These are phyloP conservation scores for Erinaceus europaeus DNA, from an alignment of 2,113 vertebrate genomes.

Conservation along the genomic window DNA sequence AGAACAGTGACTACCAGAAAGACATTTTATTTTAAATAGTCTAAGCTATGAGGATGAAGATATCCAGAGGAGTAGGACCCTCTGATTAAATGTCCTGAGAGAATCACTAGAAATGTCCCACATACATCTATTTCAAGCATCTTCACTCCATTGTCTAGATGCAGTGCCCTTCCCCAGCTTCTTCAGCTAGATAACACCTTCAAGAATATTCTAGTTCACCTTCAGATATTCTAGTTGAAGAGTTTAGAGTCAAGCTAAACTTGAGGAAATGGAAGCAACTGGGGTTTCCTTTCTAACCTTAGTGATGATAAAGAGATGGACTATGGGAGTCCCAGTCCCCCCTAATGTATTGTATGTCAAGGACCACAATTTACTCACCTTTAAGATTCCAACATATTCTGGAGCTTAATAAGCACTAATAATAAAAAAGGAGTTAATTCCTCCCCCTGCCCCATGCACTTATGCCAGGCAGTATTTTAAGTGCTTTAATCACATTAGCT, in stretches of 20 bases:
- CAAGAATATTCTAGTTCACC: neutral
- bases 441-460: neutral
- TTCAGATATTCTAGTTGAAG: neutral
- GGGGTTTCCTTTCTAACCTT: neutral
- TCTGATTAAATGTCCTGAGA: neutral
- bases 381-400: neutral
- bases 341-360: neutral
- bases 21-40: neutral
- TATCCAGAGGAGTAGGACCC: accelerated
- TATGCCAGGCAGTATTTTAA: neutral
- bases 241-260: neutral
- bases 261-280: no score
- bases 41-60: accelerated
- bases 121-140: neutral
- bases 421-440: neutral
- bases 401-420: no score
- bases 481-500: conserved; percentile 13
- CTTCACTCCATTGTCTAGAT: neutral
- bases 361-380: neutral
- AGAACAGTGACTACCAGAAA: neutral
- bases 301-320: neutral
- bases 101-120: neutral
- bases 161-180: neutral
- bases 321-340: neutral
- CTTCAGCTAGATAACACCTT: neutral